These are phyloP conservation scores for Spinibarbus caldwelli DNA, from an alignment of 2,797 vertebrate genomes.

Conservation along the genomic window DNA sequence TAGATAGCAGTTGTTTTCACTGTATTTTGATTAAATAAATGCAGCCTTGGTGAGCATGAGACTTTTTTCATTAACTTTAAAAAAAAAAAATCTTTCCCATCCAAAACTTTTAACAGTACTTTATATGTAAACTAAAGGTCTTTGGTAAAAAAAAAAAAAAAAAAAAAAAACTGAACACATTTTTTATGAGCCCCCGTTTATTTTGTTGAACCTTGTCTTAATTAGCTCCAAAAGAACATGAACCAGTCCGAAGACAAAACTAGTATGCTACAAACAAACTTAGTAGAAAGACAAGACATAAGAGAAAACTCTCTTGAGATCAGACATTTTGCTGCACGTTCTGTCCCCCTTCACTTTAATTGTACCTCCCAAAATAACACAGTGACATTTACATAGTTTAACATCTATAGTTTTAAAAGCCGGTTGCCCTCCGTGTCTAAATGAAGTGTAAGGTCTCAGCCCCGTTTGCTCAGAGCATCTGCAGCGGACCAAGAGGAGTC, in stretches of 20 bases:
- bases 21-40: background rate
- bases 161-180: too few relatives aligned
- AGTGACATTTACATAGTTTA: background rate
- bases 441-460: conserved; percentile 42
- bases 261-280: background rate
- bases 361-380: conserved; percentile 32
- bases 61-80: background rate
- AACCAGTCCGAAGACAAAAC: background rate
- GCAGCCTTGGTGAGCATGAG: background rate
- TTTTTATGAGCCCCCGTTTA: background rate
- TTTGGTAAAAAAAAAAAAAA: background rate
- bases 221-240: background rate
- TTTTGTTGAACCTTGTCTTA: background rate
- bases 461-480: conserved; percentile 35
- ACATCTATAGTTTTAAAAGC: conserved; percentile 39
- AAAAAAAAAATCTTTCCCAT: background rate
- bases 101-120: background rate
- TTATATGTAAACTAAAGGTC: background rate
- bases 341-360: conserved; percentile 1
- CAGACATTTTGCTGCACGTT: conserved; percentile 13
- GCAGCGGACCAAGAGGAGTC: conserved; percentile 45
- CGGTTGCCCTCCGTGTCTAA: conserved; percentile 13
- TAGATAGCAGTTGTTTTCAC: background rate
- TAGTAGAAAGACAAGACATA: background rate
- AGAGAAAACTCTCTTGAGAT: background rate